Evolutionary conservation across 2,113 vertebrate species (phyloP).

Genomic region (Mirounga angustirostris): DNA sequence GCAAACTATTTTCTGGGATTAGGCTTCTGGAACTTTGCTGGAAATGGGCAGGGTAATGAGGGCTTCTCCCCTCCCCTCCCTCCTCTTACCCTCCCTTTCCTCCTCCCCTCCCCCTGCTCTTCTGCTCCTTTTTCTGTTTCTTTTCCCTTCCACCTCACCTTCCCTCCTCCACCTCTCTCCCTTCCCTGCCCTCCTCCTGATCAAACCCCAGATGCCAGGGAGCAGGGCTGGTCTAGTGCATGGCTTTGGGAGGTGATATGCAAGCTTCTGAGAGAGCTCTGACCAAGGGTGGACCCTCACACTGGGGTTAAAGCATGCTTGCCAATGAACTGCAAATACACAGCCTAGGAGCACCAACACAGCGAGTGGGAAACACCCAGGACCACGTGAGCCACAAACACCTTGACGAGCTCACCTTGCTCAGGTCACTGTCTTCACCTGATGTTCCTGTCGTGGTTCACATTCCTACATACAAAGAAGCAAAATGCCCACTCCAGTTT

Average conservation of each 20-base stretch:
- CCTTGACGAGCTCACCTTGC: background rate
- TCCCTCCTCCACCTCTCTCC: background rate
- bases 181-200: background rate
- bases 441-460: accelerated
- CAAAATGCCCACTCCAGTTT: background rate
- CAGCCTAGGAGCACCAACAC: accelerated
- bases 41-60: background rate
- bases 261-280: background rate
- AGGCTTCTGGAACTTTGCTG: background rate
- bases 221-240: accelerated
- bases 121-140: background rate
- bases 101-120: background rate
- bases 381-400: accelerated
- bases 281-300: background rate
- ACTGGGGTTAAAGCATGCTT: too few relatives aligned
- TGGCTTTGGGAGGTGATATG: background rate
- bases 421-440: background rate
- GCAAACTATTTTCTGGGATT: background rate
- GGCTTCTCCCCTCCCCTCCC: too few relatives aligned
- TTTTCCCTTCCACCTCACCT: too few relatives aligned
- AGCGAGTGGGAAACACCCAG: background rate
- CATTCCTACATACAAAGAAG: accelerated
- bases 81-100: accelerated
- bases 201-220: too few relatives aligned
- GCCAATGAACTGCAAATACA: background rate